Evolutionary conservation across 2,888 invertebrate species (phyloP).

Genomic region (Lasioglossum villosulum): DNA sequence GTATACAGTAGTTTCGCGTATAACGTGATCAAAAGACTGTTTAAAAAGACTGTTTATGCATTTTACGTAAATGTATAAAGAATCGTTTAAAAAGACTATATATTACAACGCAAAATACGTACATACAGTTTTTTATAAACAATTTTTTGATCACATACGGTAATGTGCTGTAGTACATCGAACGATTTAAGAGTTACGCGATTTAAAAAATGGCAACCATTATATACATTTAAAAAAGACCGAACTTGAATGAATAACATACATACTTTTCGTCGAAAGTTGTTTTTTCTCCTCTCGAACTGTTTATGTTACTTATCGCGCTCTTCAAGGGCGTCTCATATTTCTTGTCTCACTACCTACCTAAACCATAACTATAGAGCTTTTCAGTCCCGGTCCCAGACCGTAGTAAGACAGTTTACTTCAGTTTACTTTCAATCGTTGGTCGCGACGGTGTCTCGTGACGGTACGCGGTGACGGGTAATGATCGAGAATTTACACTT

Average conservation of each 20-base stretch:
- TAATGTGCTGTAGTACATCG: neutral
- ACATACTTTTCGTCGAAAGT: neutral
- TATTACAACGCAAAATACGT: neutral
- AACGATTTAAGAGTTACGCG: neutral
- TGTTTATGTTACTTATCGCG: slow-evolving; percentile 36
- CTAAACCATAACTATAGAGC: slow-evolving; percentile 1
- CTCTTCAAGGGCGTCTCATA: slow-evolving; percentile 63
- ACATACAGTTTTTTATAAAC: neutral
- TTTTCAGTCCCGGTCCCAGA: neutral
- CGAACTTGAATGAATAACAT: neutral
- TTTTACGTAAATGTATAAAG: neutral
- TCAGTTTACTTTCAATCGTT: slow-evolving; percentile 24
- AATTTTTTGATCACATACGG: neutral
- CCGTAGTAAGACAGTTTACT: slow-evolving; percentile 6
- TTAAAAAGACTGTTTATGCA: neutral
- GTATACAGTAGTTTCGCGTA: too few relatives aligned
- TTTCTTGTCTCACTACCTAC: slow-evolving; percentile 31
- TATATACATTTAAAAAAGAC: neutral
- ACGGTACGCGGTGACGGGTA: too few relatives aligned
- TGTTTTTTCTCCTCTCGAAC: neutral
- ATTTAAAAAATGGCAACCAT: neutral
- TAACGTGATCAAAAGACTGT: neutral
- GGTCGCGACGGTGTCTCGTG: too few relatives aligned
- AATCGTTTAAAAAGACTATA: neutral
- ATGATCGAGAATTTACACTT: neutral